These are phyloP conservation scores for Platichthys stellatus DNA, from an alignment of 2,113 vertebrate genomes.

Conservation along the genomic window DNA sequence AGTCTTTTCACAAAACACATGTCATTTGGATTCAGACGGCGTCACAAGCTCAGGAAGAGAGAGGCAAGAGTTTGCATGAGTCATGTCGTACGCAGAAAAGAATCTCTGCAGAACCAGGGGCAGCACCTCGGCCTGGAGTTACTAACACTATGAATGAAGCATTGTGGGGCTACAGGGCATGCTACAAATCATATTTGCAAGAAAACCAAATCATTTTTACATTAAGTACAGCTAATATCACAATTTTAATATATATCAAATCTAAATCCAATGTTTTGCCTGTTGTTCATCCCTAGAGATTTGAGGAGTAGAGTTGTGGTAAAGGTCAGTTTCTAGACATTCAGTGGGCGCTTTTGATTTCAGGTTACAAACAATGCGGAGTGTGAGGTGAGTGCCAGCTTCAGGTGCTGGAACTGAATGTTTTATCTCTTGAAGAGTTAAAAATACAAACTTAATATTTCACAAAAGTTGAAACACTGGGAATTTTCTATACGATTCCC, in stretches of 20 bases:
- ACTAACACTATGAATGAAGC: background rate
- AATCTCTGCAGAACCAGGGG: background rate
- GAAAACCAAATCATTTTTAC: background rate
- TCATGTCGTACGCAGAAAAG: conserved; percentile 45
- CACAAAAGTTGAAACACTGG: background rate
- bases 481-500: background rate
- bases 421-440: conserved; percentile 12
- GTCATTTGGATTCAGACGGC: conserved; percentile 47
- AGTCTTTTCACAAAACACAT: conserved; percentile 54
- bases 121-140: background rate
- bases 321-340: conserved; percentile 50
- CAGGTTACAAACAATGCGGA: background rate
- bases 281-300: background rate
- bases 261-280: background rate
- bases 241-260: background rate
- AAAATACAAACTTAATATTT: conserved; percentile 8
- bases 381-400: background rate
- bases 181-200: background rate
- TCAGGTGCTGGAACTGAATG: conserved; percentile 12
- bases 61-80: conserved; percentile 54
- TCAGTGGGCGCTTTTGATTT: conserved; percentile 38
- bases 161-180: background rate
- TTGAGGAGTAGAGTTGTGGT: conserved; percentile 8
- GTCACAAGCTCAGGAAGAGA: conserved; percentile 43
- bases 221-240: background rate